Evolutionary conservation across 1,140 invertebrate genomes (phyloP).

Genomic region (Coptotermes formosanus): DNA sequence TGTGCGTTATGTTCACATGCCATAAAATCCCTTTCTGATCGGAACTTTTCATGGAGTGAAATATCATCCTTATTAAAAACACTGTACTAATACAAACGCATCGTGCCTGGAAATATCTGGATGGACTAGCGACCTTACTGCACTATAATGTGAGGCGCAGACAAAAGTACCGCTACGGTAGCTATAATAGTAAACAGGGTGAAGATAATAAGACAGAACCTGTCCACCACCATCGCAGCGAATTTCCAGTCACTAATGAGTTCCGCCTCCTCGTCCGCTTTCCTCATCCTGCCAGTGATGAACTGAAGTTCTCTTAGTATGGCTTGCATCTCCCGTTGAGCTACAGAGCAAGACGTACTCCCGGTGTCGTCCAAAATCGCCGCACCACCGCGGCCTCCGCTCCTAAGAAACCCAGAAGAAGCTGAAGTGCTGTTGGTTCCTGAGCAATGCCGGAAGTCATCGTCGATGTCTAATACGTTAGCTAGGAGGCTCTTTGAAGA

Average conservation of each 20-base stretch:
- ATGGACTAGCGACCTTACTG: conserved; percentile 57
- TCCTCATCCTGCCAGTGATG: conserved; percentile 87
- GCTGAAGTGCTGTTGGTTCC: conserved; percentile 51
- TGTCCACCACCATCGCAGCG: conserved; percentile 98
- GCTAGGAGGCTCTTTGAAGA: conserved; percentile 91
- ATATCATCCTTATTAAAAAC: too few relatives aligned
- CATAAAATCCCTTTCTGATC: too few relatives aligned
- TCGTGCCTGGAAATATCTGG: not conserved
- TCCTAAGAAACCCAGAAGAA: conserved; percentile 28
- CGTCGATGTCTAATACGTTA: conserved; percentile 92
- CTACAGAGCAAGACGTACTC: conserved; percentile 38
- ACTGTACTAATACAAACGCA: not conserved
- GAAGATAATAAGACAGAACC: conserved; percentile 96
- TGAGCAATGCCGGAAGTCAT: conserved; percentile 75
- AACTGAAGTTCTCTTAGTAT: conserved; percentile 92
- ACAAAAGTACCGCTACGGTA: conserved; percentile 88
- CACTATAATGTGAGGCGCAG: conserved; percentile 94
- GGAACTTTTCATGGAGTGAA: too few relatives aligned
- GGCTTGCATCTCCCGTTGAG: conserved; percentile 70
- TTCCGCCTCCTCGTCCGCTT: conserved; percentile 86
- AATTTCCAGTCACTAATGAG: conserved; percentile 98
- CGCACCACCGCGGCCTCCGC: not conserved
- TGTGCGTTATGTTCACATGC: too few relatives aligned
- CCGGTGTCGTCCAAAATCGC: conserved; percentile 31
- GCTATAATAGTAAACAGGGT: conserved; percentile 94